Evolutionary conservation across 2,888 invertebrate species (phyloP), one percentile per base, ranked within the genome.

Genomic region (Gibbula magus): DNA sequence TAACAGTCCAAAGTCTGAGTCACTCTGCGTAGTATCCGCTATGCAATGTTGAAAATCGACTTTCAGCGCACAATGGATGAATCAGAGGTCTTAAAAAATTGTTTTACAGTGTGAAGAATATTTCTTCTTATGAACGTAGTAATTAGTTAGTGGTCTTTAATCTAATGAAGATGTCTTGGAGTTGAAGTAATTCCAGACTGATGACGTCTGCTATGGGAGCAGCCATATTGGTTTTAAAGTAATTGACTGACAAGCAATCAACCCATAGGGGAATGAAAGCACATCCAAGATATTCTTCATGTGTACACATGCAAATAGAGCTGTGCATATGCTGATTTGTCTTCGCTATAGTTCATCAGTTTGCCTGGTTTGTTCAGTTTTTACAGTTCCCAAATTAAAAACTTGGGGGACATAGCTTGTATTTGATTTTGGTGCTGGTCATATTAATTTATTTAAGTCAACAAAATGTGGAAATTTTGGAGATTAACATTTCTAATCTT

Each of bases 61-160:
- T 10, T 45, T 4, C 45, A 45, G 8, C 10, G 13, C 45, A 45
- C 10, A 29, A 61, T 29, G 61, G 29, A 61, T 61, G 61, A 61
- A 61, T 61, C 61, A 61, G 61, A 61, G 61, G 61, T 25, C 61
- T 61, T 25, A 29, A 29, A 25, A 61, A 61, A 61, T 61, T 29
- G 61, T 13, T 45, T 5, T 45, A 45, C 45, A 45, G 45, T 45
- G 45, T 45, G 45, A 45, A 45, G 45, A 45, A 45, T 45, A 45
- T 45, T 45, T 10, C 45, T 45, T 45, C 45, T 45, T 45, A 45
- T 45, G 10, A 45, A 45, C 13, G 45, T 45, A 29, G 61, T 61
- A 61, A 61, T 61, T 25, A 61, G 61, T 29, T 61, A 29, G 61
- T 29, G 61, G 61, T 61, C 61, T 61, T 61, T 61, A 61, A 61